Base-by-base conservation (phyloP, 2,888 invertebrate species). In the Sphaerophoria rueppellii region DNA sequence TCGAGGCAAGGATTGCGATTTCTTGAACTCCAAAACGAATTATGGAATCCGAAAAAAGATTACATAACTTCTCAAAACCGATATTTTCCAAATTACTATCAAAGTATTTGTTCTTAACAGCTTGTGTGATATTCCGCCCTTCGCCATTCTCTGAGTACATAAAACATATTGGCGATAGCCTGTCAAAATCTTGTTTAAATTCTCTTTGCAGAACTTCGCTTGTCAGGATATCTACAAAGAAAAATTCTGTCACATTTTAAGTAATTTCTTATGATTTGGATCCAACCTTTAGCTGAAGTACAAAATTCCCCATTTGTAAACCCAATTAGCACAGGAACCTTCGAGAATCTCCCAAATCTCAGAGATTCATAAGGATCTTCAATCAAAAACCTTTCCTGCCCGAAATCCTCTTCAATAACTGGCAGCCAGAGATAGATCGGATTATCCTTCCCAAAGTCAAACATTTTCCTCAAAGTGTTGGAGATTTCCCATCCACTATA, bases 81-180 rank as follows among this genome's bases (percentile, higher is more conserved):
- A 5, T 75, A 0, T 14, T 4, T 16, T 77, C 46, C 0, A 88
- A 65, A 50, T 35, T 55, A 0, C 34, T 58, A 11, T 14, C 40
- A 55, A 88, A 79, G 12, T 89, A 89, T 60, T 87, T 79, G 0
- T 40, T 24, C 1, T 43, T 52, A 11, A 87, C 63, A 4, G 82
- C 50, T 52, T 46, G 58, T 6, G 57, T 87, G 43, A 86, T 85
- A 4, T 65, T 24, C 3, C 69, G 50, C 0, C 75, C 43, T 40
- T 76, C 14, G 2, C 11, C 7, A 7, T 82, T 65, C 0, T 52
- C 52, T 0, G 93, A 93, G 83, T 93, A 94, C 65, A 92, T 87
- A 85, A 93, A 93, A 48, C 91, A 89, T 35, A 93, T 92, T 0
- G 94, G 94, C 0, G 93, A 93, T n/a, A 92, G 76, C 67, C 87